Evolutionary conservation across 2,113 vertebrate genomes (phyloP).

Genomic region (Entelurus aequoreus): DNA sequence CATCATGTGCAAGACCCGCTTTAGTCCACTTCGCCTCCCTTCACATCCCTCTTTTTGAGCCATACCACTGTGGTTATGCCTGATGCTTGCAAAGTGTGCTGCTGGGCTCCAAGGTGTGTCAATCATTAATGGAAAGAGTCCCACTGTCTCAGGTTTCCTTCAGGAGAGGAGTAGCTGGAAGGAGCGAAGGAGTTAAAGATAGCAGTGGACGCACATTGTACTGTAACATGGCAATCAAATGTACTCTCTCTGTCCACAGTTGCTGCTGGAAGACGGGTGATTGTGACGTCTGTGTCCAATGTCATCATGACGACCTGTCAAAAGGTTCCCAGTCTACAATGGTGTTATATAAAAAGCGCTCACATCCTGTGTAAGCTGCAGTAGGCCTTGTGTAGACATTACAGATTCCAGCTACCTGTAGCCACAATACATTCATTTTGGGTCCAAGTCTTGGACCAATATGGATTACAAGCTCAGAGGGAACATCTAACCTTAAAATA

Average conservation of each 20-base stretch:
- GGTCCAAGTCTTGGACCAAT: slow-evolving; percentile 2
- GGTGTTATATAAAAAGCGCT: slow-evolving; percentile 9
- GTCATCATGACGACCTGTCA: neutral
- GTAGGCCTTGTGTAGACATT: slow-evolving; percentile 13
- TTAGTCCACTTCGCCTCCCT: neutral
- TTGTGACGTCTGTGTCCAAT: slow-evolving; percentile 4
- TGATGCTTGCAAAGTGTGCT: slow-evolving; percentile 5
- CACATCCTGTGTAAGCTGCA: neutral
- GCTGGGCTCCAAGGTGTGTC: slow-evolving; percentile 41
- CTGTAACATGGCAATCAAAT: slow-evolving; percentile 48
- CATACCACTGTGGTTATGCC: neutral
- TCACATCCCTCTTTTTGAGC: neutral
- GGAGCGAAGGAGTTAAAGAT: slow-evolving; percentile 56
- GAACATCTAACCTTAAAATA: neutral
- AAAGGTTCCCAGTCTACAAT: slow-evolving; percentile 10
- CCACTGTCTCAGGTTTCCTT: slow-evolving; percentile 60
- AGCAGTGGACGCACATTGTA: slow-evolving; percentile 41
- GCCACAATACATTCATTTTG: slow-evolving; percentile 27
- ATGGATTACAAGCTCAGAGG: slow-evolving; percentile 10
- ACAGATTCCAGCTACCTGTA: neutral
- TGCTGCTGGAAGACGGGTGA: slow-evolving; percentile 15
- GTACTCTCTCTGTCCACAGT: slow-evolving; percentile 26
- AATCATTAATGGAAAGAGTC: slow-evolving; percentile 73
- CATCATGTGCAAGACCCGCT: slow-evolving; percentile 4
- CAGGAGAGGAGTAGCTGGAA: slow-evolving; percentile 27